Conservation (phyloP, 2,888 invertebrate genomes). For the Lottia gigantea region DNA sequence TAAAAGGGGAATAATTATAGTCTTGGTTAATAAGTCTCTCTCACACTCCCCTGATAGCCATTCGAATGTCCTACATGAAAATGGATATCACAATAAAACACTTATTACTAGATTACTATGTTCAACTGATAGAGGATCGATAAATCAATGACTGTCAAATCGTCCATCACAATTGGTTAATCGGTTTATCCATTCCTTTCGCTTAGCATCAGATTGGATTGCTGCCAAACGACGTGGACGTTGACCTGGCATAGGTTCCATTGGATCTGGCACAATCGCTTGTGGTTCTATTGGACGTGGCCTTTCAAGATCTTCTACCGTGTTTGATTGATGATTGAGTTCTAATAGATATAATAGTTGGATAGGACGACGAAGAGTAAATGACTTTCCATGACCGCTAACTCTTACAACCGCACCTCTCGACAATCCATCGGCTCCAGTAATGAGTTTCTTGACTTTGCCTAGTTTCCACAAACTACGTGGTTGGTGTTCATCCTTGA, state of each 20-base stretch:
- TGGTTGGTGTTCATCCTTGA: neutral
- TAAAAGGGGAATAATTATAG: neutral
- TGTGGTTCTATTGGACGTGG: neutral
- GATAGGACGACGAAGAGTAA: neutral
- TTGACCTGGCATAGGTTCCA: neutral
- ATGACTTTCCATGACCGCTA: neutral
- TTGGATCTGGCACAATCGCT: neutral
- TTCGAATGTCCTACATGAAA: neutral
- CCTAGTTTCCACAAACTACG: neutral
- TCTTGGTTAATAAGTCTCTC: conserved; percentile 7
- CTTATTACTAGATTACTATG: neutral
- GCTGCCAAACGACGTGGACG: conserved; percentile 5
- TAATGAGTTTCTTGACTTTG: neutral
- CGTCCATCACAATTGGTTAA: neutral
- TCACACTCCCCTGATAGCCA: conserved; percentile 5
- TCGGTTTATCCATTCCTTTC: neutral
- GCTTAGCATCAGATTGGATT: neutral
- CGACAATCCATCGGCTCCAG: neutral
- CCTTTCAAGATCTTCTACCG: neutral
- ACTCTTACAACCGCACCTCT: neutral
- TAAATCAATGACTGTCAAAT: neutral
- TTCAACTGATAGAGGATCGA: neutral
- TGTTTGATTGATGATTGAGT: neutral
- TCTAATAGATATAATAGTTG: neutral
- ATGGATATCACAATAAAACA: neutral